Evolutionary conservation across 2,797 vertebrate species (phyloP).

Genomic region (Sebastiscus tertius): DNA sequence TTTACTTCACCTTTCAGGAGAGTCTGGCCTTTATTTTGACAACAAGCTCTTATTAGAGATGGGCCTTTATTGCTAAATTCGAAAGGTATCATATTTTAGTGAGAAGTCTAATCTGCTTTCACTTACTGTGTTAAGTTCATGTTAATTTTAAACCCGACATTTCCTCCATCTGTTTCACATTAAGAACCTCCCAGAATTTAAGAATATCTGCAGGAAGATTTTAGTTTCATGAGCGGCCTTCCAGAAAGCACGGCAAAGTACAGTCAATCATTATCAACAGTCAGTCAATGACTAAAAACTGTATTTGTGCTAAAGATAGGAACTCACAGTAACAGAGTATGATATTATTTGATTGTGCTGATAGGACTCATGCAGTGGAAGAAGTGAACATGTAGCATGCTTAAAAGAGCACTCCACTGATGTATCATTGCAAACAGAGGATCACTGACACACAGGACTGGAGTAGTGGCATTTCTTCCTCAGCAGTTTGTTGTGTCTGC

Average conservation of each 20-base stretch:
- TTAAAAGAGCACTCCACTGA: background rate
- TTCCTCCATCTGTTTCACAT: background rate
- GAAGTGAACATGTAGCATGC: background rate
- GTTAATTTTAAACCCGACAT: background rate
- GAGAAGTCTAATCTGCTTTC: background rate
- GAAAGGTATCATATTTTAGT: background rate
- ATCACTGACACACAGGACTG: background rate
- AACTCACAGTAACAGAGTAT: background rate
- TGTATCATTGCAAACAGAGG: background rate
- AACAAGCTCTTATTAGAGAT: background rate
- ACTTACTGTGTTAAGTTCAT: background rate
- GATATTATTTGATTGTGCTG: background rate
- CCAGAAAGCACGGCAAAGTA: background rate
- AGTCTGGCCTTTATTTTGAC: background rate
- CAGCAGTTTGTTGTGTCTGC: conserved; percentile 56
- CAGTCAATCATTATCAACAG: background rate
- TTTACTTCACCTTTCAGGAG: background rate
- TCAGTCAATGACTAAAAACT: background rate
- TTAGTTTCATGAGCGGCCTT: background rate
- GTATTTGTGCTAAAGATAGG: background rate
- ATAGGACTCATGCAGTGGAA: background rate
- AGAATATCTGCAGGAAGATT: background rate
- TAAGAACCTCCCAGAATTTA: background rate
- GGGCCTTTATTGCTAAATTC: background rate
- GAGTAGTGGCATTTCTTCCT: conserved; percentile 5